Evolutionary conservation across 1,140 invertebrate genomes (phyloP).

Genomic region (Mylabris phalerata): DNA sequence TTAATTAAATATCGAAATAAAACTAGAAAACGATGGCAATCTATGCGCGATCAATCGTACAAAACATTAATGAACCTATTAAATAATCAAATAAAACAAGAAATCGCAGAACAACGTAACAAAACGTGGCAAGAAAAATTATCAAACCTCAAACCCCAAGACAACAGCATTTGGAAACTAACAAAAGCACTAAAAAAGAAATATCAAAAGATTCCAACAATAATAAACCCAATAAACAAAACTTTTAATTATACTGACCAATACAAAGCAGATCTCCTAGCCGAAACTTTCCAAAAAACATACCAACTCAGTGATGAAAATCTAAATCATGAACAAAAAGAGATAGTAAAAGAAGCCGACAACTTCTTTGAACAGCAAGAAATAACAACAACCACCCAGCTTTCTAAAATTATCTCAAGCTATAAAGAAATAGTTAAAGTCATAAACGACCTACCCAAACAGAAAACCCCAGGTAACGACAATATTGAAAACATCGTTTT

Average conservation of each 20-base stretch:
- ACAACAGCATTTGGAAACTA: not conserved
- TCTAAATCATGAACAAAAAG: not conserved
- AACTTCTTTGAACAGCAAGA: not conserved
- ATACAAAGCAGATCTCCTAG: not conserved
- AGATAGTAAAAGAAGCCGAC: not conserved
- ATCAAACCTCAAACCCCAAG: not conserved
- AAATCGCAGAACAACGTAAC: not conserved
- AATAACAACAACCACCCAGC: not conserved
- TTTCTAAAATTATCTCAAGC: not conserved
- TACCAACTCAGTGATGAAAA: not conserved
- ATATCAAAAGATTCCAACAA: not conserved
- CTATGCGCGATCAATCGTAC: not conserved
- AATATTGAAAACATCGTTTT: conserved; percentile 2
- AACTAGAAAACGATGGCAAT: not conserved
- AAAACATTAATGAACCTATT: not conserved
- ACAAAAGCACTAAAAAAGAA: not conserved
- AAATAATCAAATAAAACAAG: not conserved
- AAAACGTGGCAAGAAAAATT: not conserved
- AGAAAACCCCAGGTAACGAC: conserved; percentile 18
- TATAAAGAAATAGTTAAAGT: not conserved
- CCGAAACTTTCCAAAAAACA: not conserved
- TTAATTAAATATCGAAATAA: not conserved
- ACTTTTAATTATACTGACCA: not conserved
- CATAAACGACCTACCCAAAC: not conserved
- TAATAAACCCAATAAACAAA: not conserved